Conservation (phyloP, 2,113 vertebrate species). For the Gambusia affinis region DNA sequence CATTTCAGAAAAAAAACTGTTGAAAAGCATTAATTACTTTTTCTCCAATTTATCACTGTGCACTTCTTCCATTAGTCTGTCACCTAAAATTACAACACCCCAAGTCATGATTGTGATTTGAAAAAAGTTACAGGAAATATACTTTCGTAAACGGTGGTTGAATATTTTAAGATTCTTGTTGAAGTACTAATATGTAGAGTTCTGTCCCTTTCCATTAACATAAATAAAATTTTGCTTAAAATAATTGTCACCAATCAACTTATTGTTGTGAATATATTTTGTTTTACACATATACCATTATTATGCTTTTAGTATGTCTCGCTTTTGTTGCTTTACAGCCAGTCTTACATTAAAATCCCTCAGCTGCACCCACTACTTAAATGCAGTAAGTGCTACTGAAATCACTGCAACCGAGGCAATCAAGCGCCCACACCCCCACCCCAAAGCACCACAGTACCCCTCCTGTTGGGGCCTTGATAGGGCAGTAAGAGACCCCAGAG, state of each 20-base stretch:
- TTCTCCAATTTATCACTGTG: background rate
- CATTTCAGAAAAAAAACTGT: background rate
- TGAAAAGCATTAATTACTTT: background rate
- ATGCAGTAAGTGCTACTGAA: constrained; percentile 65
- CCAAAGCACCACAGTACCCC: constrained; percentile 56
- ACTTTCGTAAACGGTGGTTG: background rate
- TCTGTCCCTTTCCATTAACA: background rate
- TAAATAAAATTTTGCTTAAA: background rate
- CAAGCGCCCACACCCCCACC: constrained; percentile 1
- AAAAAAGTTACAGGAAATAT: background rate
- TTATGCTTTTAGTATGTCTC: constrained; percentile 18
- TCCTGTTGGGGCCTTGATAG: constrained; percentile 62
- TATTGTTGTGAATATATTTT: constrained; percentile 18
- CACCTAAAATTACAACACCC: background rate
- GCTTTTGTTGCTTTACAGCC: constrained; percentile 23
- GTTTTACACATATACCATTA: constrained; percentile 17
- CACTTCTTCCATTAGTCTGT: background rate
- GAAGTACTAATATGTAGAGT: background rate
- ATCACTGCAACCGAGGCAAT: constrained; percentile 53
- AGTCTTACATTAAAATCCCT: constrained; percentile 37
- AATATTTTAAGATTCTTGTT: background rate
- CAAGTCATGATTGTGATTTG: background rate
- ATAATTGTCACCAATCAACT: background rate
- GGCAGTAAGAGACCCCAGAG: constrained; percentile 65
- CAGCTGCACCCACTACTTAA: constrained; percentile 48